A percentile compares a stretch with the other conserved stretches of the same genome.
phyloP scores from a whole-genome alignment of 2,797 vertebrate genomes.

The Denticeps clupeoides region DNA sequence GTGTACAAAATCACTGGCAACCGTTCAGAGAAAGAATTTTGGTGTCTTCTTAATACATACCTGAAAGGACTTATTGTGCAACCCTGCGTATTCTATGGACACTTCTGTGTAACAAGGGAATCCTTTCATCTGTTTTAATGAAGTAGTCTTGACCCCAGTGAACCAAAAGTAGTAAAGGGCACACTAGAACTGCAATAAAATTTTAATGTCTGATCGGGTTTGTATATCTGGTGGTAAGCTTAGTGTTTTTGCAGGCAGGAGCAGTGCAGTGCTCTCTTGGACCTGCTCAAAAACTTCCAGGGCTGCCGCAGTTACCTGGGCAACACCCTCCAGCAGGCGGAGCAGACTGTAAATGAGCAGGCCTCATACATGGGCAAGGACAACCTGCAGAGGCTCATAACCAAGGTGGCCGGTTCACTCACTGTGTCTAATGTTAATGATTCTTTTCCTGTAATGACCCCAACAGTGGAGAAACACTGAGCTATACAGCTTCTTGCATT shows the following conservation, averaged over 20 bases:
- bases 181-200: too few relatives aligned
- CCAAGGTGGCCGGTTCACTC: constrained; percentile 57
- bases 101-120: too few relatives aligned
- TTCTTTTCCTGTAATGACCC: too few relatives aligned
- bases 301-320: constrained; percentile 64
- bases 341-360: constrained; percentile 65
- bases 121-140: too few relatives aligned
- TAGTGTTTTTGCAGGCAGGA: constrained; percentile 59
- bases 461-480: too few relatives aligned
- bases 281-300: constrained; percentile 83
- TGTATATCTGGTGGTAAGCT: background rate
- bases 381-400: constrained; percentile 73
- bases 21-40: too few relatives aligned
- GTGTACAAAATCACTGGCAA: too few relatives aligned
- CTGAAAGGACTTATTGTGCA: too few relatives aligned
- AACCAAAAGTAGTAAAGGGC: too few relatives aligned
- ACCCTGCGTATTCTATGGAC: too few relatives aligned
- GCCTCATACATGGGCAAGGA: constrained; percentile 87
- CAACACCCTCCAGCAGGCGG: constrained; percentile 74
- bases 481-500: background rate
- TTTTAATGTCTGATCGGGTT: background rate
- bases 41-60: too few relatives aligned
- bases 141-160: too few relatives aligned
- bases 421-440: background rate
- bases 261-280: constrained; percentile 64